Base-by-base conservation (phyloP, 2,888 invertebrate genomes). In the Polymixis lichenea region DNA sequence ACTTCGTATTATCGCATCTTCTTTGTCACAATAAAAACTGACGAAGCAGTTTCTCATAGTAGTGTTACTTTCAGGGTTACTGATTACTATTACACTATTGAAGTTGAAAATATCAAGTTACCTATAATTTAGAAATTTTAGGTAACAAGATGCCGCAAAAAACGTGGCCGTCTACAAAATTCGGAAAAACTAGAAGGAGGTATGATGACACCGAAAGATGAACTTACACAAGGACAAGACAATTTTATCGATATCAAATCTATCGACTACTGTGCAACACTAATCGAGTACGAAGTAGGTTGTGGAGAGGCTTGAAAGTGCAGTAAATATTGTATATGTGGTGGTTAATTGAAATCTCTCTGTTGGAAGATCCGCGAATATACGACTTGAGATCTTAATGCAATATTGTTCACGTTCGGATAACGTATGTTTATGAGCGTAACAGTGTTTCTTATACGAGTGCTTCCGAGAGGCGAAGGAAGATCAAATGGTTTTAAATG, bases 301-400 rank as follows among this genome's bases (percentile, higher is more conserved):
- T 55, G 64, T 22, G 22, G 17, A 58, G 32, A 68, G 60, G 65
- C 64, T 76, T 51, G 83, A 83, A 83, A 83, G 80, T 65, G 68
- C 83, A 74, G 76, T 73, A 67, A 83, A 82, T 82, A 64, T 62
- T 53, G 56, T 72, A 72, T 64, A 68, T 56, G 58, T 55, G 43
- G 61, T 61, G 64, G 55, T 83, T 83, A 83, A 83, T 83, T 83
- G 83, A 83, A 83, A 80, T 75, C 83, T 80, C 80, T 58, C 60
- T 1, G 38, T 56, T 38, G 58, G 78, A 77, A 68, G 83, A 74
- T 80, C 73, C 22, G 77, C 71, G 62, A 62, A 83, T 77, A 77
- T 83, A 77, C 72, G 83, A 56, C 65, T 9, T n/a, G 56, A 58
- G 61, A 13, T 60, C 60, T 65, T 60, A 64, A 61, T 72, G 46